Evolutionary conservation across 1,140 invertebrate species (phyloP), one percentile per base, ranked within the genome.

Genomic region (Trichonephila clavata): DNA sequence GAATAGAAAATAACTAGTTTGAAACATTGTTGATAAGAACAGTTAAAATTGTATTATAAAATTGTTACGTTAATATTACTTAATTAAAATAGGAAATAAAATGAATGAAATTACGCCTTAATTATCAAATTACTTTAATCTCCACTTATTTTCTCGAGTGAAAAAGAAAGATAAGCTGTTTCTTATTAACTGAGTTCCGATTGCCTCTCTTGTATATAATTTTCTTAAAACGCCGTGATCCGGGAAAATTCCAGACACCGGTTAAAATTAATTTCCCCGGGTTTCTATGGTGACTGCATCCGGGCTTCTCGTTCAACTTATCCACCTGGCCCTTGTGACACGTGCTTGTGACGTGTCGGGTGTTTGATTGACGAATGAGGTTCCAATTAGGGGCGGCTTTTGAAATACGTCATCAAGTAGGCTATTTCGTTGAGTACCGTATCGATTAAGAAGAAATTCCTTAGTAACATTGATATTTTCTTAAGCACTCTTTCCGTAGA

Each of bases 331-430:
- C 6, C 63, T 39, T 57, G 59, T 60, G 89, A 61, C 89, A 90
- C 89, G 59, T 90, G 68, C n/a, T 61, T 21, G 43, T 90, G 89
- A 90, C 89, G 32, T 71, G 68, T 80, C 16, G 21, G 57, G 89
- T 20, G 43, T 81, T 80, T 90, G 89, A 90, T 90, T 90, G 89
- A 90, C 89, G 89, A 90, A 90, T 90, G 89, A n/a, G 89, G 57
- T 80, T 90, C 65, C 89, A 90, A 90, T 90, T 90, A 90, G 87
- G 63, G 43, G 71, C 43, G 65, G 68, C 32, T 90, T 90, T 90
- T 90, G 43, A 90, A 81, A 90, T 81, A 90, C 68, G 89, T 90
- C 89, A 90, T 90, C 89, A 81, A 68, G 68, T 81, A 27, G 89
- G 77, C 20, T 50, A 90, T 61, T 61, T 90, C 21, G 77, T 81